Evolutionary conservation across 1,140 invertebrate genomes (phyloP).

Genomic region (Trichonephila inaurata): DNA sequence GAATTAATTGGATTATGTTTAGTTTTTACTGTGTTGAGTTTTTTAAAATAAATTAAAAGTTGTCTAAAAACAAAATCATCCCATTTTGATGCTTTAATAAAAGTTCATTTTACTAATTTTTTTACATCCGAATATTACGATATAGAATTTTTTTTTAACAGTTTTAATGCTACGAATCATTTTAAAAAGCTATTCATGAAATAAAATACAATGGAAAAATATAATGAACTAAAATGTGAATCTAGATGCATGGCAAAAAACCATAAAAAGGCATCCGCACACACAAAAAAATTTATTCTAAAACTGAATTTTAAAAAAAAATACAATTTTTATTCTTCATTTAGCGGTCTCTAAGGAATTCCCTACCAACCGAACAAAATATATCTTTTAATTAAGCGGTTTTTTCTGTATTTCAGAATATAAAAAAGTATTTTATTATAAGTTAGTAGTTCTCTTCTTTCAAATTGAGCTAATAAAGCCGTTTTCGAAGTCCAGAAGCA

Average conservation of each 20-base stretch:
- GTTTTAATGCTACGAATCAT: no score
- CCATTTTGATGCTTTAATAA: no score
- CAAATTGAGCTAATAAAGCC: background rate
- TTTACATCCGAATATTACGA: no score
- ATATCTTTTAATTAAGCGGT: background rate
- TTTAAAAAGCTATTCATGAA: background rate
- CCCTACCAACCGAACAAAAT: background rate
- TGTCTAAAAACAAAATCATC: no score
- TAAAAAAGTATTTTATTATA: background rate
- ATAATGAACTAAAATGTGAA: background rate
- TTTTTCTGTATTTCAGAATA: background rate
- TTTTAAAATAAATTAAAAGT: no score
- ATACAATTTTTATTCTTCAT: background rate
- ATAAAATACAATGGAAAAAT: background rate
- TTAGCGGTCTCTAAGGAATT: background rate
- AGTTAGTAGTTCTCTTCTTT: background rate
- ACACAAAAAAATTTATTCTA: background rate
- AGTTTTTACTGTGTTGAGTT: no score
- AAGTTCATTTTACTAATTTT: no score
- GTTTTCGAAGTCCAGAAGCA: background rate
- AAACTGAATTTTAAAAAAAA: background rate
- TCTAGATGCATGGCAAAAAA: background rate
- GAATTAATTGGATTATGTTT: no score
- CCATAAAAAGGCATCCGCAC: background rate
- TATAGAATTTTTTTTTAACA: no score